A percentile compares a stretch with the other conserved stretches of the same genome.
Evolutionary conservation across 2,113 vertebrate species (phyloP).

Genomic region (Bettongia penicillata): DNA sequence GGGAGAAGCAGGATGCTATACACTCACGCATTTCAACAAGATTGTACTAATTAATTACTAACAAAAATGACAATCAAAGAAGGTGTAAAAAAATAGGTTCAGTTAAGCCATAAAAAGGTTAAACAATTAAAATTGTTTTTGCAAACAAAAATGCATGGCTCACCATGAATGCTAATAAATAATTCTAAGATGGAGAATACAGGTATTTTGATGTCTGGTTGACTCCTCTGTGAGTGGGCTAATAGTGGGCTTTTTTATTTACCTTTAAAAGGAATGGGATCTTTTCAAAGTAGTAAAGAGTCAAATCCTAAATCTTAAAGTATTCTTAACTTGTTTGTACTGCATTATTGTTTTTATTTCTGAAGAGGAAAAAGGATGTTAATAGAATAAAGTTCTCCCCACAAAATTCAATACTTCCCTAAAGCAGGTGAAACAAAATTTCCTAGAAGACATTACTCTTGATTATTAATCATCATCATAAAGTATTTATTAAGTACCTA

Average conservation of each 20-base stretch:
- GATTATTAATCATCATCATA: neutral
- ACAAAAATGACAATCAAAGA: neutral
- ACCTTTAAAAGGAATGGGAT: constrained; percentile 1
- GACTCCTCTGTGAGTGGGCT: neutral
- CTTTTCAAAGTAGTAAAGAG: neutral
- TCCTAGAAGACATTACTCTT: neutral
- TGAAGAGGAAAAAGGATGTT: neutral
- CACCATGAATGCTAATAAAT: constrained; percentile 13
- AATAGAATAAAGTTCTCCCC: neutral
- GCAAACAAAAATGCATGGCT: neutral
- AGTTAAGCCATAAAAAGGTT: neutral
- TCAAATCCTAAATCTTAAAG: neutral
- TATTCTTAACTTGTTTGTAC: neutral
- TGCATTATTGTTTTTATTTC: neutral
- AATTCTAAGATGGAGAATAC: neutral
- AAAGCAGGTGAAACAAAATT: neutral
- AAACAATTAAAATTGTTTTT: neutral
- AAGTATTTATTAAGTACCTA: neutral
- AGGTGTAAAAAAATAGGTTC: neutral
- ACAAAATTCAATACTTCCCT: neutral
- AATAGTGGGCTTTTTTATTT: neutral
- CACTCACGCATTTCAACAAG: neutral
- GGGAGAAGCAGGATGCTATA: neutral
- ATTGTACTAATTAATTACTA: neutral
- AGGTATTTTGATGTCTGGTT: neutral